Base-by-base conservation (phyloP, 2,113 vertebrate genomes). In the Prochilodus magdalenae region DNA sequence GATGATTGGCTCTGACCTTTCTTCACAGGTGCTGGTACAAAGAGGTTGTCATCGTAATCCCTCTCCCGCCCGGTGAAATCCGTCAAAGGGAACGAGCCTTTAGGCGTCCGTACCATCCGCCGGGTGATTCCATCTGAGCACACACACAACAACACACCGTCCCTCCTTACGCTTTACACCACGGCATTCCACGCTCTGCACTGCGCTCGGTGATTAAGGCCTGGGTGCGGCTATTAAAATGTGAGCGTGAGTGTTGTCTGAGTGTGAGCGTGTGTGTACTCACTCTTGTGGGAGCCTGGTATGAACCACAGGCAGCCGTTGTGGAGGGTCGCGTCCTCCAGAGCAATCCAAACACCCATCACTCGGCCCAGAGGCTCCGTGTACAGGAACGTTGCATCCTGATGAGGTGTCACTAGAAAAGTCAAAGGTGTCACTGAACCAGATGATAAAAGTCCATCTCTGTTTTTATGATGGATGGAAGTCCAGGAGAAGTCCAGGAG, bases 241-340 rank as follows among this genome's bases (percentile, higher is more conserved):
- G 40, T 44, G 8, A 8, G 40, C 1, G 40, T 44, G 40, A 8
- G 40, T 44, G 40, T 36, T 36, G 36, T 27, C 22, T 72, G 14
- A 30, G 59, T 76, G 40, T 27, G 26, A 26, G 36, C 13, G 59
- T 66, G 44, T 65, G 65, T 72, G 49, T 70, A 70, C 59, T 93
- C 91, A 99, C 98, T 86, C 10, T 87, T 95, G 57, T 99, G 98
- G 11, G 97, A 98, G 47, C 96, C 96, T 0, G 98, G 98, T 66
- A 99, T 96, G 86, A 99, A 98, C 96, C 96, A 97, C 84, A 99
- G 90, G 74, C 98, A 99, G 93, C 97, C 93, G 0, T 99, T 99
- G 80, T 96, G 92, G 57, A 86, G 86, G 0, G 91, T 96, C 65
- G 97, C 95, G 0, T 99, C 96, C 85, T 99, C 97, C 89, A 99